Conservation (phyloP, 2,113 vertebrate genomes). For the Telmatochromis sp. region DNA sequence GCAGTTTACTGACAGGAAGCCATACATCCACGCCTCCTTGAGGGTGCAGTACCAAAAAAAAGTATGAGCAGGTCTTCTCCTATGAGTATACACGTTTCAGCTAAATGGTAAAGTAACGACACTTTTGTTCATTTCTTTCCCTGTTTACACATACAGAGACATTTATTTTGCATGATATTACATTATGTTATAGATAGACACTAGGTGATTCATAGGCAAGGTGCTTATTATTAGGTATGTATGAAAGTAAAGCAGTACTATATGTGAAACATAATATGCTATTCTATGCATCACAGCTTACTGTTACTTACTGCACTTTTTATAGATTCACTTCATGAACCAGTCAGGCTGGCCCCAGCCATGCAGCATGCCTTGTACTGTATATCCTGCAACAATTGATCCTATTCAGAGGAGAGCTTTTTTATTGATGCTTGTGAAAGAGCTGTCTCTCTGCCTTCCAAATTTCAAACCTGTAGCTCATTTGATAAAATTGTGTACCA, state of each 20-base stretch:
- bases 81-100: background rate
- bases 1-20: slow-evolving; percentile 12
- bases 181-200: background rate
- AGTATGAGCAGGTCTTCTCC: background rate
- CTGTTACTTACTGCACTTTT: background rate
- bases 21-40: background rate
- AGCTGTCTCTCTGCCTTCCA: background rate
- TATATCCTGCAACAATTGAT: background rate
- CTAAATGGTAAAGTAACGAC: rapidly evolving
- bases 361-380: background rate
- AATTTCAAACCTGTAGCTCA: background rate
- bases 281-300: background rate
- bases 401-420: background rate
- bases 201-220: background rate
- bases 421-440: background rate
- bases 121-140: background rate
- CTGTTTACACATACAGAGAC: background rate
- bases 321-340: background rate
- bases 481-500: background rate
- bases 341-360: background rate
- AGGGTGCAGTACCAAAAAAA: background rate
- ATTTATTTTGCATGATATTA: background rate
- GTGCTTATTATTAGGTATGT: background rate
- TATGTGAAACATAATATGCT: background rate
- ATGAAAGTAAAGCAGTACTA: background rate